A percentile compares a stretch with the other conserved stretches of the same genome.
Conservation (phyloP, 2,797 vertebrate genomes). For the Sphenopsis melanotis region DNA sequence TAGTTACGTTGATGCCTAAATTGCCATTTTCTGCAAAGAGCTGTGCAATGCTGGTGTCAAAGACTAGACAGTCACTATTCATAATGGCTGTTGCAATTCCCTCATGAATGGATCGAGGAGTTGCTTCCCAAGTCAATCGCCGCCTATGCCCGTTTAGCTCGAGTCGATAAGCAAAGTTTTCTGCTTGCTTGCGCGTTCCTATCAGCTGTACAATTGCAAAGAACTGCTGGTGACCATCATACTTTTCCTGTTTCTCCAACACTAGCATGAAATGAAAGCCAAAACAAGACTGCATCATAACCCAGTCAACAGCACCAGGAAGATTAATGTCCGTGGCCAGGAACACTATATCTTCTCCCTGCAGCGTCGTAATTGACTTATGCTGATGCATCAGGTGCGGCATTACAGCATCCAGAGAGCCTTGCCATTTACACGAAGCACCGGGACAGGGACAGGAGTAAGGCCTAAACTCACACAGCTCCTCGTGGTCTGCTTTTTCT, state of each 20-base stretch:
- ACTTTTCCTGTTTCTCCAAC: constrained; percentile 94
- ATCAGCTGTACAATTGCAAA: constrained; percentile 94
- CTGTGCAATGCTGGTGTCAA: constrained; percentile 94
- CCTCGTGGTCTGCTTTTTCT: constrained; percentile 95
- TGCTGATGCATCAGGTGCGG: constrained; percentile 98
- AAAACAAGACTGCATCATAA: constrained; percentile 99
- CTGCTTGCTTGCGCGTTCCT: constrained; percentile 91
- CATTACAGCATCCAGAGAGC: constrained; percentile 96
- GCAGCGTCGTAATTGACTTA: constrained; percentile 96
- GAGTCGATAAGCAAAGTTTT: constrained; percentile 92
- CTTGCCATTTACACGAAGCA: constrained; percentile 97
- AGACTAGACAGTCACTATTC: constrained; percentile 95
- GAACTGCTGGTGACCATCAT: constrained; percentile 93
- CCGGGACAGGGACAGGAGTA: constrained; percentile 96
- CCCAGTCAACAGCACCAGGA: constrained; percentile 97
- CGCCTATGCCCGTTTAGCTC: constrained; percentile 91
- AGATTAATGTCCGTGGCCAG: constrained; percentile 98
- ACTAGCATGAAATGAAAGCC: constrained; percentile 97
- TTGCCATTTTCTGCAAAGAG: constrained; percentile 94
- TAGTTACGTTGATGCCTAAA: constrained; percentile 94
- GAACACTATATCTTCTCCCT: constrained; percentile 97
- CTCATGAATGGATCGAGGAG: constrained; percentile 91
- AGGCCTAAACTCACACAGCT: constrained; percentile 97
- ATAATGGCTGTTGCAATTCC: constrained; percentile 93
- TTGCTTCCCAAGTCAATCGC: constrained; percentile 94